Base-by-base conservation (phyloP, 2,888 invertebrate species). In the Tachystola acroxantha region DNA sequence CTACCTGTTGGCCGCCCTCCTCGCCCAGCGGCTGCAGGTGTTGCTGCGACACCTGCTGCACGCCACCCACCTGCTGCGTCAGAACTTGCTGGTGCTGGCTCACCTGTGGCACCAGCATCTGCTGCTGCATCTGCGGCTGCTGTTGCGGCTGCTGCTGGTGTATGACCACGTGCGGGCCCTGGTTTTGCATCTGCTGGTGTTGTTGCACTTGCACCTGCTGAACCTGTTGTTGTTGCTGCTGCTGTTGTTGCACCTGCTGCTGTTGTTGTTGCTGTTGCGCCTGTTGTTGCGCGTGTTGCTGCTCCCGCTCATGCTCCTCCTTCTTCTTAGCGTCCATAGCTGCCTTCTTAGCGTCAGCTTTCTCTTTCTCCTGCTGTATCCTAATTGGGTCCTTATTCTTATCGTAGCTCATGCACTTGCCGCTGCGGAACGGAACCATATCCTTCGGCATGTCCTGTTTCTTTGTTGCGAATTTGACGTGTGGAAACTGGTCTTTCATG, bases 401-500 rank as follows among this genome's bases (percentile, higher is more conserved):
- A 45, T 88, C 88, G 42, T 88, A 88, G 0, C 69, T 49, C 88
- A 88, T 88, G 50, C 88, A 88, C 50, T 88, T 88, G n/a, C 88
- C 88, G 43, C 87, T 88, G 36, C 87, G 84, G 70, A 87, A 87
- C 2, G 87, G 87, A 37, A 86, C 76, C 69, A 82, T 66, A 12
- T 87, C 86, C 53, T 87, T 87, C 3, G 81, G 74, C 36, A 85
- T 48, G 37, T 87, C 82, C 43, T 85, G 79, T 48, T 85, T 88
- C 55, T 90, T 91, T 0, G 90, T 89, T 43, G 91, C 92, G 60
- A 93, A 93, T 61, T 91, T 92, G 3, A 93, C 91, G 54, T 93
- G 91, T 1, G 94, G 93, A 68, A 94, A 94, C 62, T 94, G 94
- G 53, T 93, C 93, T 63, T 93, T 93, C 91, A 94, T 92, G 61